Evolutionary conservation across 2,113 vertebrate species (phyloP).

Genomic region (Baryphthengus martii): DNA sequence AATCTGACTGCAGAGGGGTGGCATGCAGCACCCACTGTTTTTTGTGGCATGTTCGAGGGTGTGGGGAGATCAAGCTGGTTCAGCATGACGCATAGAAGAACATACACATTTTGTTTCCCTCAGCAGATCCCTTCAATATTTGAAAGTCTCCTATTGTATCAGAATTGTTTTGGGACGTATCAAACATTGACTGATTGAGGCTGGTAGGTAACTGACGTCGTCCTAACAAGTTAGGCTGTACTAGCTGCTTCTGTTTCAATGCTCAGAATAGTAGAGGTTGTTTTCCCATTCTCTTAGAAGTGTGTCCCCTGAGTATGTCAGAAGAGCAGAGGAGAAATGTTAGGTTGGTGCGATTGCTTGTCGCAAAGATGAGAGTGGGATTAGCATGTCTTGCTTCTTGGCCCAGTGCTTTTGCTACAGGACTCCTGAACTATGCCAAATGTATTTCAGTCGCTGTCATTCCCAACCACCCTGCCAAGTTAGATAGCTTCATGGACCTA

Average conservation of each 20-base stretch:
- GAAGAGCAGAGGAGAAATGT: not conserved
- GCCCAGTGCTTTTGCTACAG: not conserved
- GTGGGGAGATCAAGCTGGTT: conserved; percentile 56
- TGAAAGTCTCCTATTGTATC: not conserved
- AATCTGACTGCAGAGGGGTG: conserved; percentile 43
- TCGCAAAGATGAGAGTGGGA: not conserved
- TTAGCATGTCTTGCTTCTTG: not conserved
- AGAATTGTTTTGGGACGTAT: not conserved
- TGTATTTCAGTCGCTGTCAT: not conserved
- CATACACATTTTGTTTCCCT: not conserved
- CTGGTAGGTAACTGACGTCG: not conserved
- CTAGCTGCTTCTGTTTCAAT: not conserved
- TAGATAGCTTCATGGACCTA: not conserved
- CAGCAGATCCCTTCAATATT: not conserved
- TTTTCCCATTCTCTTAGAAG: not conserved
- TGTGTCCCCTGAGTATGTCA: not conserved
- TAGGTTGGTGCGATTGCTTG: not conserved
- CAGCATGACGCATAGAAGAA: conserved; percentile 27
- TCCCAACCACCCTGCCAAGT: not conserved
- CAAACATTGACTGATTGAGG: not conserved
- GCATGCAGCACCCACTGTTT: conserved; percentile 32
- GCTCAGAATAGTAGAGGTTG: not conserved
- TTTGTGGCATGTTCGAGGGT: conserved; percentile 53
- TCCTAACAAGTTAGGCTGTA: not conserved
- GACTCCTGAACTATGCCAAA: not conserved